Percentiles rank a stretch among this genome's conserved stretches.
Conservation (phyloP, 1,140 invertebrate genomes). For the Drosophila funebris region DNA sequence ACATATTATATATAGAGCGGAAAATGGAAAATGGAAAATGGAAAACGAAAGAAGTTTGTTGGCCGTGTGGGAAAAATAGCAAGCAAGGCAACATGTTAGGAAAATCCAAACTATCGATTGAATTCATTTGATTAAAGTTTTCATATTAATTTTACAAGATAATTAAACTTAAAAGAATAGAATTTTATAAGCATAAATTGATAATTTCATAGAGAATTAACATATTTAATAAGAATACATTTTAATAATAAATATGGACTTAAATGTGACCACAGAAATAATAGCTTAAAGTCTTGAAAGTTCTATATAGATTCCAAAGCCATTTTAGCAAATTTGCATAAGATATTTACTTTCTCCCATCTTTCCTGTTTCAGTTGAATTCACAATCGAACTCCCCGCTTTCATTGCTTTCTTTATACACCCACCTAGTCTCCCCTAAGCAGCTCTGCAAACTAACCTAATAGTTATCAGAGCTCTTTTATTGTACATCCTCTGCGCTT, state of each 20-base stretch:
- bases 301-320: neutral
- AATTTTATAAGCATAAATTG: too few species aligned
- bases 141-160: neutral
- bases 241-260: too few species aligned
- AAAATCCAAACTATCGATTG: neutral
- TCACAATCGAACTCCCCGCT: conserved; percentile 8
- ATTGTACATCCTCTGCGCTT: conserved; percentile 9
- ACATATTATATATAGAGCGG: conserved; percentile 12
- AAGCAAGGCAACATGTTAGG: too few species aligned
- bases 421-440: too few species aligned
- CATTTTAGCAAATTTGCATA: conserved; percentile 15
- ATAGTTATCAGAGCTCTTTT: conserved; percentile 28
- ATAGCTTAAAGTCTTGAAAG: neutral
- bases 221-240: neutral
- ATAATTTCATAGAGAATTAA: too few species aligned
- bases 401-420: neutral
- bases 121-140: neutral
- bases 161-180: too few species aligned
- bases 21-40: neutral
- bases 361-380: conserved; percentile 34
- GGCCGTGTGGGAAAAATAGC: too few species aligned
- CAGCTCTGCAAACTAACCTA: conserved; percentile 14
- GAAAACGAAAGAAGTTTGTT: neutral
- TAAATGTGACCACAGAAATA: too few species aligned
- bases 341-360: conserved; percentile 31